Evolutionary conservation across 2,888 invertebrate species (phyloP).

Genomic region (Strigamia crassipes): DNA sequence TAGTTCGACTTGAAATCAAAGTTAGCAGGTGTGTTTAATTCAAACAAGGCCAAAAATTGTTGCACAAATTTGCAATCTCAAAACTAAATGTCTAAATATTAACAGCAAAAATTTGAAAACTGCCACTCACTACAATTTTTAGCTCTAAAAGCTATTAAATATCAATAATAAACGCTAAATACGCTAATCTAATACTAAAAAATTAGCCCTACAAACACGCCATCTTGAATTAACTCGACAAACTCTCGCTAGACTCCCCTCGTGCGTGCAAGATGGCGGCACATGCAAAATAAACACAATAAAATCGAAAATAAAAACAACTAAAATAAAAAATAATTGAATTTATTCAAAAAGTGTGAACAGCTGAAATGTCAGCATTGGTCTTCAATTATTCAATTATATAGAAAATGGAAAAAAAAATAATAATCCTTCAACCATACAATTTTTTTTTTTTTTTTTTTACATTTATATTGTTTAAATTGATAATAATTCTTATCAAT

Average conservation of each 20-base stretch:
- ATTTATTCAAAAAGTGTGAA: background rate
- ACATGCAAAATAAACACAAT: background rate
- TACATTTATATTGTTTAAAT: background rate
- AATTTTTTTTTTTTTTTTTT: background rate
- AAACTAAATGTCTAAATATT: background rate
- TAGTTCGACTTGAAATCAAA: background rate
- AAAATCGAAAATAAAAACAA: background rate
- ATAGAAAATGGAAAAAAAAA: background rate
- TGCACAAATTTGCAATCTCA: background rate
- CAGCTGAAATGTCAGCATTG: background rate
- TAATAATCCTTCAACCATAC: background rate
- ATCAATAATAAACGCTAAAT: background rate
- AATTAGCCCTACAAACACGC: background rate
- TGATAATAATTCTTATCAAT: background rate
- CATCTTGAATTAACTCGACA: background rate
- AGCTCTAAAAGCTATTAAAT: background rate
- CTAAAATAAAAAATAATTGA: background rate
- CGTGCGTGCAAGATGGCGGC: background rate
- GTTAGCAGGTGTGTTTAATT: slow-evolving; percentile 3
- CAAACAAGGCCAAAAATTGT: slow-evolving; percentile 15
- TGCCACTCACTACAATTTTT: background rate
- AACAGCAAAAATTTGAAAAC: background rate
- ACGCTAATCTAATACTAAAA: background rate
- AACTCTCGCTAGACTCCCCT: too few relatives aligned
- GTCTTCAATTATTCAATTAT: background rate